Percentiles rank a stretch among this genome's conserved stretches.
These are phyloP conservation scores for human (Homo sapiens) DNA, from an alignment of 2,113 vertebrate genomes.

Conservation along the genomic window DNA sequence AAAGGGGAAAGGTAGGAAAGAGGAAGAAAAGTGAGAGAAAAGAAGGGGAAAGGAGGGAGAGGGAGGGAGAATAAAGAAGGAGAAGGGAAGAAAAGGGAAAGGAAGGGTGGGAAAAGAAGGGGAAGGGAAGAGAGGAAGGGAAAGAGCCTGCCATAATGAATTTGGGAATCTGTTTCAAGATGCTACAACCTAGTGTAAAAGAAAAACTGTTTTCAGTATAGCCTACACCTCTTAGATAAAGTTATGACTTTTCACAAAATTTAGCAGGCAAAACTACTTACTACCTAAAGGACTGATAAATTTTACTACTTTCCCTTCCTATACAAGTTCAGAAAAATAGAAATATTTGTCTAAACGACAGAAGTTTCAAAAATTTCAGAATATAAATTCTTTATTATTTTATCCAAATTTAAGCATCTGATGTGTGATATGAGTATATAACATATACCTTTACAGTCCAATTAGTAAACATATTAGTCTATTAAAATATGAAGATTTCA, in stretches of 20 bases:
- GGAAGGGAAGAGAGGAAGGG: not conserved
- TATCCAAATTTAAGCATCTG: slow-evolving; percentile 13
- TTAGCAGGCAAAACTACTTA: not conserved
- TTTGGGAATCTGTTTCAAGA: not conserved
- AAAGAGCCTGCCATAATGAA: not conserved
- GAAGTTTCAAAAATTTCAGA: slow-evolving; percentile 17
- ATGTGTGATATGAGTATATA: not conserved
- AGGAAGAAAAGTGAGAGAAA: not conserved
- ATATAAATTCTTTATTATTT: slow-evolving; percentile 42
- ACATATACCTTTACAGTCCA: not conserved
- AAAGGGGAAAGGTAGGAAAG: not conserved
- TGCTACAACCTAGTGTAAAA: not conserved
- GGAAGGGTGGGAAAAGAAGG: not conserved
- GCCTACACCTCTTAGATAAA: not conserved
- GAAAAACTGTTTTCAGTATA: not conserved
- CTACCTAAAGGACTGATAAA: not conserved
- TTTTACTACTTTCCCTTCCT: slow-evolving; percentile 1
- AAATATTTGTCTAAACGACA: slow-evolving; percentile 20
- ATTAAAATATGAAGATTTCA: slow-evolving; percentile 31
- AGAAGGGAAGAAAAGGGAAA: not conserved
- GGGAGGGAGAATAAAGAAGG: not conserved
- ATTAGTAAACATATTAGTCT: not conserved
- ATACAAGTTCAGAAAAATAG: not conserved
- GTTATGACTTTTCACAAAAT: slow-evolving; percentile 12
- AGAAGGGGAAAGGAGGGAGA: not conserved